Base-by-base conservation (phyloP, 2,797 vertebrate genomes). In the Dallia pectoralis region DNA sequence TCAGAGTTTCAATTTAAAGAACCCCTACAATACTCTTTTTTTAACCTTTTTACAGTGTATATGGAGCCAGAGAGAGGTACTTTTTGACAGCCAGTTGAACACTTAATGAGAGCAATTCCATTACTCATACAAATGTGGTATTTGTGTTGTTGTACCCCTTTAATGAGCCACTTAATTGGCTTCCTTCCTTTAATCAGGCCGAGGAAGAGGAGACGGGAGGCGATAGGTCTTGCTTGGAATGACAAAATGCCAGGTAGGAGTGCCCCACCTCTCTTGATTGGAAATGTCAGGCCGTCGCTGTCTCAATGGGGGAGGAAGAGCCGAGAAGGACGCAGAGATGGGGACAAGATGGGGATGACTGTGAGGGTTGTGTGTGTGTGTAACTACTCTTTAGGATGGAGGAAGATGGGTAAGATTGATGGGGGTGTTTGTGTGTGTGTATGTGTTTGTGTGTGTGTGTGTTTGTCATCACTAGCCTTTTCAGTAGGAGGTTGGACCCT, bases 211-310 rank as follows among this genome's bases (percentile, higher is more conserved):
- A 32, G 22, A 56, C 71, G 25, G 53, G 53, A 9, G 53, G 22
- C 8, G 16, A 56, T 9, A n/a, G 53, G 9, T 56, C 9, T 56
- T 22, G 3, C 84, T 33, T 72, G 32, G 14, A 62, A 74, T 78
- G 70, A 70, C 77, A 74, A 90, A 92, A 91, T 91, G 90, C 91
- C 90, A 89, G 44, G 72, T 67, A 70, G 62, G 70, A 80, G 81
- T 76, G 82, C 71, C 74, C 64, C 1, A 71, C 74, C 73, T 74
- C 76, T 65, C 59, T 32, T n/a, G 70, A 79, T 76, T 79, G 77
- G 75, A 89, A 90, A 88, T 87, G 87, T 83, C 78, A 70, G 40
- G 48, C 73, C 73, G 59, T 62, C 30, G 67, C 65, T 32, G 25
- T 62, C 67, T 47, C 25, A 25, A 27, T 27, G 40, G 15, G 15